Conservation (phyloP, 92 coral and sea anemone genomes). For the Zoanthus sociatus region DNA sequence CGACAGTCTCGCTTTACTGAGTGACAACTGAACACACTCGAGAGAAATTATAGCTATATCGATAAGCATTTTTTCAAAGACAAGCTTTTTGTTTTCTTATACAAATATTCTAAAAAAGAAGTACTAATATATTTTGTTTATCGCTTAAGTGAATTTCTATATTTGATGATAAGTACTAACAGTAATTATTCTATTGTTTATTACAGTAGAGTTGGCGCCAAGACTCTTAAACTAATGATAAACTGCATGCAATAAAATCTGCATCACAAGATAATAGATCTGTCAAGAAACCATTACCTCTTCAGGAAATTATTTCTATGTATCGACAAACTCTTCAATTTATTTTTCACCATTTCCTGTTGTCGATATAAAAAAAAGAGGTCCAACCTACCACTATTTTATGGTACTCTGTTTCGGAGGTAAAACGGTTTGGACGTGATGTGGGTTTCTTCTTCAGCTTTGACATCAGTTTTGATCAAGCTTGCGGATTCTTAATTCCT, state of each 20-base stretch:
- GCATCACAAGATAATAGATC: constrained; percentile 70
- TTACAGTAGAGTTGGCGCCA: constrained; percentile 86
- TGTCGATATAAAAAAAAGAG: constrained; percentile 28
- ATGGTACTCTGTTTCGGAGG: background rate
- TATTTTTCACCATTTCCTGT: constrained; percentile 52
- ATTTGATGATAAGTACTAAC: constrained; percentile 78
- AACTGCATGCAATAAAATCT: constrained; percentile 81
- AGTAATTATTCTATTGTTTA: constrained; percentile 79
- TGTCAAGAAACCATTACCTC: constrained; percentile 75
- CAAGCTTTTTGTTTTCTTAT: constrained; percentile 69
- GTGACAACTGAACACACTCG: constrained; percentile 7
- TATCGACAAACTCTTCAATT: constrained; percentile 62
- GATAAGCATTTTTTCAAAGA: constrained; percentile 50
- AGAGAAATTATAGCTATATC: background rate
- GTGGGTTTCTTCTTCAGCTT: constrained; percentile 12
- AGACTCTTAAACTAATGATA: constrained; percentile 78
- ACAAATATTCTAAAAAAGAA: constrained; percentile 66
- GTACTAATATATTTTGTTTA: constrained; percentile 71
- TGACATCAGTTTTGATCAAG: background rate
- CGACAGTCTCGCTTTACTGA: constrained; percentile 4
- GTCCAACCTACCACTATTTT: background rate
- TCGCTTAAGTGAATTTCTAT: constrained; percentile 70
- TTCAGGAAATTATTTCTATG: constrained; percentile 68
- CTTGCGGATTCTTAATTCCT: background rate
- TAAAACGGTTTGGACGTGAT: constrained; percentile 13